These are phyloP conservation scores for Stenichneumon culpator DNA, from an alignment of 2,888 invertebrate species.

Conservation along the genomic window DNA sequence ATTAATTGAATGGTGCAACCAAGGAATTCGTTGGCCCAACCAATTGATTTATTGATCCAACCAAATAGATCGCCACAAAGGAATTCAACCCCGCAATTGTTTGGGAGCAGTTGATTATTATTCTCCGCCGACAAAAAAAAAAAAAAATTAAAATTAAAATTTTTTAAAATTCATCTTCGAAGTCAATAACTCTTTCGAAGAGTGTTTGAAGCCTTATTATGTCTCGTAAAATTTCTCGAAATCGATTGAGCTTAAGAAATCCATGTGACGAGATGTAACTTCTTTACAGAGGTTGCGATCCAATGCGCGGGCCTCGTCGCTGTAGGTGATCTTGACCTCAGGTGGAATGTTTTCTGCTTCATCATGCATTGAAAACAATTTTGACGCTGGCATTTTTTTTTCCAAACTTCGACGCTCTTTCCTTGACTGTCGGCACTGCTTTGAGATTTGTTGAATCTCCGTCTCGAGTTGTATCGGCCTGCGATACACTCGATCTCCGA, in stretches of 20 bases:
- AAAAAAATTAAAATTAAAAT: too few relatives aligned
- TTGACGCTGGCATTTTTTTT: background rate
- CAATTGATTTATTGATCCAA: too few relatives aligned
- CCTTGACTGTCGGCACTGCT: conserved; percentile 23
- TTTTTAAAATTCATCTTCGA: too few relatives aligned
- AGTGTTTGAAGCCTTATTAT: too few relatives aligned
- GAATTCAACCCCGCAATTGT: too few relatives aligned
- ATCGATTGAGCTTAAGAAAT: conserved; percentile 42
- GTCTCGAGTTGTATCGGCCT: background rate
- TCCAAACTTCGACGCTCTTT: background rate
- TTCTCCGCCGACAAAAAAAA: too few relatives aligned
- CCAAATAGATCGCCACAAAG: too few relatives aligned
- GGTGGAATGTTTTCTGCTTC: conserved; percentile 43
- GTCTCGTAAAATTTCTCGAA: background rate
- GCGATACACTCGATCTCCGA: conserved; percentile 31
- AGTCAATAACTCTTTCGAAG: too few relatives aligned
- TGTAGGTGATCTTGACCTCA: background rate
- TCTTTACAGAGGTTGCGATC: background rate
- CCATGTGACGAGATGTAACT: conserved; percentile 32
- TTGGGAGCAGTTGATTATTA: too few relatives aligned
- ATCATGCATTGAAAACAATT: conserved; percentile 4
- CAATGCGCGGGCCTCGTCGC: background rate
- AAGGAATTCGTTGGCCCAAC: too few relatives aligned
- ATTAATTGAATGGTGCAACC: too few relatives aligned
- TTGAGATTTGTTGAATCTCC: conserved; percentile 2